A percentile compares a stretch with the other conserved stretches of the same genome.
phyloP scores from a whole-genome alignment of 2,113 vertebrate species.

The Dicaeum eximium region DNA sequence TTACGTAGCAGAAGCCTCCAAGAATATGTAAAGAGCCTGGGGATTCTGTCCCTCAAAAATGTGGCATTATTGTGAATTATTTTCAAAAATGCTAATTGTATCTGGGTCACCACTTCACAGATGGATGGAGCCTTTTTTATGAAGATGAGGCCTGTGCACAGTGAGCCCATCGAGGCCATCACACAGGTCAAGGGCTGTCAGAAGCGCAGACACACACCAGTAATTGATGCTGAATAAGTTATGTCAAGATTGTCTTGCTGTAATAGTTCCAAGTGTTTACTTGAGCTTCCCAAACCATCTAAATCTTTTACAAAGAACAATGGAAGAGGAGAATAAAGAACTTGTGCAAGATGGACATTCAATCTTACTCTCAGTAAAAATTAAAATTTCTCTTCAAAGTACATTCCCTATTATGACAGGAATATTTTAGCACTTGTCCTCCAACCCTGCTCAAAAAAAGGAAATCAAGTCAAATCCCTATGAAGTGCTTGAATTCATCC shows the following conservation, averaged over 20 bases:
- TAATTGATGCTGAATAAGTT: not conserved
- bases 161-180: not conserved
- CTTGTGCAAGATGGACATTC: not conserved
- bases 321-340: not conserved
- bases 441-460: not conserved
- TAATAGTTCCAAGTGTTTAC: not conserved
- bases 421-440: not conserved
- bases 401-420: not conserved
- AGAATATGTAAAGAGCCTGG: not conserved
- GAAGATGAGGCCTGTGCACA: not conserved
- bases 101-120: not conserved
- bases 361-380: not conserved
- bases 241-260: not conserved
- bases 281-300: not conserved
- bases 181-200: not conserved
- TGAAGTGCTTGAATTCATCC: not conserved
- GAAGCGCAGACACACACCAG: not conserved
- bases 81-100: not conserved
- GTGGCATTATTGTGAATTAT: not conserved
- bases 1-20: fast-evolving
- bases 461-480: not conserved
- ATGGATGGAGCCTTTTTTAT: not conserved
- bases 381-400: not conserved
- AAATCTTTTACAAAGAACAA: not conserved
- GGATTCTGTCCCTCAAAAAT: not conserved